phyloP scores from a whole-genome alignment of 37 sponge, comb jelly and placozoan species.

The Axinella damicornis region DNA sequence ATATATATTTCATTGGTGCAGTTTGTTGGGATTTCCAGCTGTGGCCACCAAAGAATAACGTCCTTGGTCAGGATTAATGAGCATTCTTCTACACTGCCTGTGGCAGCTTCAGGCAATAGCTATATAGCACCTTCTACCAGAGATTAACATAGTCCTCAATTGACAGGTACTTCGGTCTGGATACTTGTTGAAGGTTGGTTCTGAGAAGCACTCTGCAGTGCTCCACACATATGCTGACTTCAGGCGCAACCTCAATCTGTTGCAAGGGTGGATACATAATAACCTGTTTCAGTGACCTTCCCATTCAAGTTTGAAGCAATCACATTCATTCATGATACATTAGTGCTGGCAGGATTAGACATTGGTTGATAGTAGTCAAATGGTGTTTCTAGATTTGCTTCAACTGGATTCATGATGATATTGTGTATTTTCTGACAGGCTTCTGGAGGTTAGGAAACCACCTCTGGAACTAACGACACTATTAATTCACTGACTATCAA shows the following conservation, averaged over 20 bases:
- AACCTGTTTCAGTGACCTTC: not conserved
- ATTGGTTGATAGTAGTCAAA: no score
- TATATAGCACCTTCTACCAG: slow-evolving; percentile 58
- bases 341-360: no score
- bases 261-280: slow-evolving; percentile 31
- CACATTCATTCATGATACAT: no score
- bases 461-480: no score
- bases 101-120: slow-evolving; percentile 50
- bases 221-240: slow-evolving; percentile 44
- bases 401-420: slow-evolving; percentile 31
- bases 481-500: no score
- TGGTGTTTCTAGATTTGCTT: not conserved
- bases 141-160: slow-evolving; percentile 51
- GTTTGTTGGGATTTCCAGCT: not conserved
- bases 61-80: slow-evolving; percentile 2
- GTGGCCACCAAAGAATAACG: slow-evolving; percentile 27
- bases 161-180: slow-evolving; percentile 18
- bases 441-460: no score
- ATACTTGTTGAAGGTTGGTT: slow-evolving; percentile 24
- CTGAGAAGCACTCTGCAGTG: slow-evolving; percentile 66
- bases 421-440: slow-evolving; percentile 21
- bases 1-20: slow-evolving; percentile 11
- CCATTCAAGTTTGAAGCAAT: slow-evolving; percentile 14
- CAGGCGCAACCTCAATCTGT: slow-evolving; percentile 40
- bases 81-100: slow-evolving; percentile 33